A percentile compares a stretch with the other conserved stretches of the same genome.
These are phyloP conservation scores for Agrochola lychnidis DNA, from an alignment of 2,888 invertebrate genomes.

Conservation along the genomic window DNA sequence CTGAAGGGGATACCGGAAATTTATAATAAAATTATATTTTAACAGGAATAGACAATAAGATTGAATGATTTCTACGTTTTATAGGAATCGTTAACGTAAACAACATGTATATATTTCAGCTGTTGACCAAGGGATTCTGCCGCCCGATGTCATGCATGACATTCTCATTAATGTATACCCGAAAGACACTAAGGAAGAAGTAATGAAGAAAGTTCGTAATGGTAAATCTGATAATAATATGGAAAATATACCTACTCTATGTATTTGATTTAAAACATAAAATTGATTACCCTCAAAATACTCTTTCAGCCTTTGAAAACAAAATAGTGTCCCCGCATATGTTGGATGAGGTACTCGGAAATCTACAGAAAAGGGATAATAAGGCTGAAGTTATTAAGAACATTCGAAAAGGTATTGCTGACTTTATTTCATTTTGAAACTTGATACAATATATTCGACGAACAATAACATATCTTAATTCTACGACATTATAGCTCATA, in stretches of 20 bases:
- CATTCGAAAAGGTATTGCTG: slow-evolving; percentile 31
- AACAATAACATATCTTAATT: not conserved
- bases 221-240: slow-evolving; percentile 23
- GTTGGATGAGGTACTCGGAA: slow-evolving; percentile 25
- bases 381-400: slow-evolving; percentile 39
- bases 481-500: not conserved
- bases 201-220: slow-evolving; percentile 34
- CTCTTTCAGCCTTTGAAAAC: slow-evolving; percentile 35
- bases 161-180: slow-evolving; percentile 29
- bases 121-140: slow-evolving; percentile 32
- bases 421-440: too few relatives aligned
- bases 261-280: not conserved
- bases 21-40: too few relatives aligned
- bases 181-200: slow-evolving; percentile 33
- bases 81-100: not conserved
- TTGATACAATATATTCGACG: not conserved
- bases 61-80: too few relatives aligned
- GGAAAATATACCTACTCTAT: not conserved
- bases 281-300: not conserved
- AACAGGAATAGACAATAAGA: too few relatives aligned
- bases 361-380: slow-evolving; percentile 23
- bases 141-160: slow-evolving; percentile 34
- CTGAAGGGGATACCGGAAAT: too few relatives aligned
- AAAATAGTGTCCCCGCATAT: slow-evolving; percentile 20
- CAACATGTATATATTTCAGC: slow-evolving; percentile 28